Conservation (phyloP, 2,113 vertebrate species). For the Anseranas semipalmata region DNA sequence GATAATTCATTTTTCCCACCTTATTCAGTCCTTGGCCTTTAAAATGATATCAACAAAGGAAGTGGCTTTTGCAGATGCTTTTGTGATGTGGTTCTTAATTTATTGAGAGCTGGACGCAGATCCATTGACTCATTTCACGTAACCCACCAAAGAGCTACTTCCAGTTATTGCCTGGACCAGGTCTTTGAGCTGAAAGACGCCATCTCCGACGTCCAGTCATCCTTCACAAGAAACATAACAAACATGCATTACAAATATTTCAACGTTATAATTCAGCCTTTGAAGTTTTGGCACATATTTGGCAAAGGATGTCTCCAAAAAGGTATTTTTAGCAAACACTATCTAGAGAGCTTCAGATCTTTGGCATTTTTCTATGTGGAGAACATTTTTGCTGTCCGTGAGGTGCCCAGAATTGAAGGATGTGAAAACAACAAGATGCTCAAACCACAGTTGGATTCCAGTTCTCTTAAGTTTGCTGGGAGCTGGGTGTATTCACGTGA, state of each 20-base stretch:
- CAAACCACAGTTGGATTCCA: not conserved
- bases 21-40: slow-evolving; percentile 44
- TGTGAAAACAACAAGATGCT: not conserved
- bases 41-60: slow-evolving; percentile 37
- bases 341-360: not conserved
- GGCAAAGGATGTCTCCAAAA: not conserved
- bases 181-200: not conserved
- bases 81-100: slow-evolving; percentile 22
- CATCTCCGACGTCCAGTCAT: not conserved
- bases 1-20: not conserved
- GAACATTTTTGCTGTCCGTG: not conserved
- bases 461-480: not conserved
- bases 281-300: slow-evolving; percentile 31
- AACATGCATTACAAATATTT: not conserved
- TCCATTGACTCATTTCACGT: not conserved
- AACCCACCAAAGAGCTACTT: slow-evolving; percentile 1
- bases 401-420: not conserved
- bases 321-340: slow-evolving; percentile 24
- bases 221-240: not conserved
- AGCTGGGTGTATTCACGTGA: not conserved
- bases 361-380: not conserved
- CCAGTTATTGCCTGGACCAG: slow-evolving; percentile 1
- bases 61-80: slow-evolving; percentile 41
- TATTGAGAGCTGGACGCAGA: not conserved
- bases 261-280: slow-evolving; percentile 6